phyloP scores from a whole-genome alignment of 2,888 invertebrate genomes.

The Danaus chrysippus region DNA sequence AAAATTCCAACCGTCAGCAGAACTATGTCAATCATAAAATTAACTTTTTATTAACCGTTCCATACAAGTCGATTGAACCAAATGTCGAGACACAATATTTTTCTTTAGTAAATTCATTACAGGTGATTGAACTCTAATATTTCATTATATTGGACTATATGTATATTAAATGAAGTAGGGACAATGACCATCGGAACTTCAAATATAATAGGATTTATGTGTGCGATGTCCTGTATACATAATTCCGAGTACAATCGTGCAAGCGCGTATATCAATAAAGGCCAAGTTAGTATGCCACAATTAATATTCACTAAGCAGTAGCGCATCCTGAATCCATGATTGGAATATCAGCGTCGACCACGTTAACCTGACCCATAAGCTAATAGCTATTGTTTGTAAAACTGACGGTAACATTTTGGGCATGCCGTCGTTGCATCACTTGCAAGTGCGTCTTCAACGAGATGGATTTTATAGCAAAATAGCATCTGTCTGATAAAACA shows the following conservation, averaged over 20 bases:
- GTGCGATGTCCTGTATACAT: conserved; percentile 27
- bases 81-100: too few relatives aligned
- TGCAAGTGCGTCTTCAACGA: conserved; percentile 17
- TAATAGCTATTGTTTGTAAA: conserved; percentile 9
- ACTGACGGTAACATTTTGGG: conserved; percentile 37
- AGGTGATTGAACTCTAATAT: too few relatives aligned
- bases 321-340: conserved; percentile 53
- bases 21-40: too few relatives aligned
- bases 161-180: conserved; percentile 15
- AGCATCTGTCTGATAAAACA: conserved; percentile 9
- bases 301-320: conserved; percentile 50
- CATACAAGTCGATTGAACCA: too few relatives aligned
- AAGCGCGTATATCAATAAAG: conserved; percentile 36
- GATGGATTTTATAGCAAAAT: conserved; percentile 13
- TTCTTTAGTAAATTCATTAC: too few relatives aligned
- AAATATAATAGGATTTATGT: conserved; percentile 28
- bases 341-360: conserved; percentile 46
- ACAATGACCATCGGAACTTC: conserved; percentile 31
- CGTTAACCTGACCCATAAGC: conserved; percentile 24
- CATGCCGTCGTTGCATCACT: conserved; percentile 44
- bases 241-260: conserved; percentile 34
- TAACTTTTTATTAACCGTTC: too few relatives aligned
- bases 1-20: not conserved
- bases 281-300: conserved; percentile 49
- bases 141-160: too few relatives aligned